phyloP scores from a whole-genome alignment of 2,113 vertebrate species.

The Zingel zingel region DNA sequence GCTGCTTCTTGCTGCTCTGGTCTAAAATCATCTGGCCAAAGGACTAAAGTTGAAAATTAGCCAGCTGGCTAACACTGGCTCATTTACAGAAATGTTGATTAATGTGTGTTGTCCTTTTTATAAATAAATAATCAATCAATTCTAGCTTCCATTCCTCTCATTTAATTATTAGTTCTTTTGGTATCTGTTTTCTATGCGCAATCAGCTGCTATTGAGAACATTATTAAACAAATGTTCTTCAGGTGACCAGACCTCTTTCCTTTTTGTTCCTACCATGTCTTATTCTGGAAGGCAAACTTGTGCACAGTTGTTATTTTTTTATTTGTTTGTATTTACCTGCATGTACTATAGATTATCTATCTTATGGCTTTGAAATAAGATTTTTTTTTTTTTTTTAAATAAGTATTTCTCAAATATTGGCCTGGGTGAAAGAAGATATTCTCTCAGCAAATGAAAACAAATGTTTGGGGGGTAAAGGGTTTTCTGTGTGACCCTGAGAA shows the following conservation, averaged over 20 bases:
- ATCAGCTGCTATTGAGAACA: neutral
- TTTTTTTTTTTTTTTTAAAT: no score
- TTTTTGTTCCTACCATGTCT: neutral
- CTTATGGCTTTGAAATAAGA: no score
- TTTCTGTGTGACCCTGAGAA: neutral
- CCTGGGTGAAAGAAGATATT: neutral
- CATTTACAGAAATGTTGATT: no score
- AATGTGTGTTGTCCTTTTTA: no score
- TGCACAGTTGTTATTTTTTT: no score
- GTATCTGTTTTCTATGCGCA: neutral
- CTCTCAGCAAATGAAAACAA: neutral
- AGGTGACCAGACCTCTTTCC: neutral
- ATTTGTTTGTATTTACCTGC: no score
- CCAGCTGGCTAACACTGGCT: no score
- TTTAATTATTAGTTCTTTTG: neutral
- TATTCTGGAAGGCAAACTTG: neutral
- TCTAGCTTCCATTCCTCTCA: neutral
- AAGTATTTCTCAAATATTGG: neutral
- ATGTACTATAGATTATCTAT: neutral
- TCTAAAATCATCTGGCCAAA: no score
- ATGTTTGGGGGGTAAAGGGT: no score
- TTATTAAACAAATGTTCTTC: neutral
- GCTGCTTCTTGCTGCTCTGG: no score
- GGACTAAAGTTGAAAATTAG: no score
- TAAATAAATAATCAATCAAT: no score